Evolutionary conservation across 2,888 invertebrate species (phyloP).

Genomic region (Nowickia ferox): DNA sequence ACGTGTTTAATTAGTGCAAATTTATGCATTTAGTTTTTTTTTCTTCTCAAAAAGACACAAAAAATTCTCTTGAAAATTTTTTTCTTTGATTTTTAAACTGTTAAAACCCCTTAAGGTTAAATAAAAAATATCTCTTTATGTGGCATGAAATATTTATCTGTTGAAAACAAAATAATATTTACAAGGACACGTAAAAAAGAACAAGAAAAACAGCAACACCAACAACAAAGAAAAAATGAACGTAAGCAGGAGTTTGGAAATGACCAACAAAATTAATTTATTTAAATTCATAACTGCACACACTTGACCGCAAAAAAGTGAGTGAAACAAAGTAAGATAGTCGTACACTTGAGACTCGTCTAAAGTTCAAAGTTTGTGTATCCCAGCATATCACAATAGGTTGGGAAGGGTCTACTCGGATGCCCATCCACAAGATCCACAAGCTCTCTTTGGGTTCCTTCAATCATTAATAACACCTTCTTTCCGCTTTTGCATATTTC

Average conservation of each 20-base stretch:
- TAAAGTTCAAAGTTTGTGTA: too few relatives aligned
- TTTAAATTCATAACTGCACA: conserved; percentile 57
- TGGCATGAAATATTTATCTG: conserved; percentile 61
- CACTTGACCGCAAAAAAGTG: conserved; percentile 49
- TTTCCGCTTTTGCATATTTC: not conserved
- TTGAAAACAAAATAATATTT: conserved; percentile 49
- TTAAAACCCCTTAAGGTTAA: conserved; percentile 55
- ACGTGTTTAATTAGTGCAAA: conserved; percentile 67
- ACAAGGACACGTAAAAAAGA: conserved; percentile 53
- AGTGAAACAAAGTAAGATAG: not conserved
- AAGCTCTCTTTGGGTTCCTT: too few relatives aligned
- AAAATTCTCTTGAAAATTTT: not conserved
- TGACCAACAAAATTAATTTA: conserved; percentile 36
- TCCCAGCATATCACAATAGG: too few relatives aligned
- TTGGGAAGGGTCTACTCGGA: too few relatives aligned
- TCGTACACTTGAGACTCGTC: conserved; percentile 30
- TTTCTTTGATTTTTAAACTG: conserved; percentile 38
- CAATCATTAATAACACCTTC: too few relatives aligned
- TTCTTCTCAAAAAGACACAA: not conserved
- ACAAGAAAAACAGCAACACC: conserved; percentile 1
- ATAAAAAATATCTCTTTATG: conserved; percentile 24
- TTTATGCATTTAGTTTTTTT: conserved; percentile 55
- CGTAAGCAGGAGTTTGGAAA: conserved; percentile 22
- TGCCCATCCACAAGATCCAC: too few relatives aligned
- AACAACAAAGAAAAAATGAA: conserved; percentile 22